Conservation (phyloP, 2,888 invertebrate species). For the Dioctria linearis region DNA sequence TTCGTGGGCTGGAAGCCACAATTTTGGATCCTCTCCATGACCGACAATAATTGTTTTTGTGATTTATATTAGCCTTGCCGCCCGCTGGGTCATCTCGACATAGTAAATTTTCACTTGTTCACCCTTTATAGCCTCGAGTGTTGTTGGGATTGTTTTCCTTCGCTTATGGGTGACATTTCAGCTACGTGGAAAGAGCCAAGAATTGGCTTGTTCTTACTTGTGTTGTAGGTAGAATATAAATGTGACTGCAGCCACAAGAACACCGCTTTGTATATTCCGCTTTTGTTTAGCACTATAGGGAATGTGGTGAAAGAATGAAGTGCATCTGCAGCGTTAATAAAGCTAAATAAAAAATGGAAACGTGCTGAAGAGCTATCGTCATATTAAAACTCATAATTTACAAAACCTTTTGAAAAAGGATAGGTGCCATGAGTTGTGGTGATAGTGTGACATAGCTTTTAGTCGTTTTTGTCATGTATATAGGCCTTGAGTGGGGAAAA, state of each 20-base stretch:
- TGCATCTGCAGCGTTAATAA: slow-evolving; percentile 39
- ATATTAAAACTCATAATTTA: slow-evolving; percentile 9
- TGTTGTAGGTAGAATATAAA: slow-evolving; percentile 29
- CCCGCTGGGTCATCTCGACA: slow-evolving; percentile 12
- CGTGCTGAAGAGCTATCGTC: slow-evolving; percentile 16
- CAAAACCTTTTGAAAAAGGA: too few relatives aligned
- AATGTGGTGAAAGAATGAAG: slow-evolving; percentile 24
- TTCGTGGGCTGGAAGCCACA: slow-evolving; percentile 18
- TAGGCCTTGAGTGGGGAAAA: too few relatives aligned
- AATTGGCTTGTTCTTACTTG: slow-evolving; percentile 12
- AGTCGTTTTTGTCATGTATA: too few relatives aligned
- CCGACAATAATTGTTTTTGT: slow-evolving; percentile 43
- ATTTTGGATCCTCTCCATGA: slow-evolving; percentile 34
- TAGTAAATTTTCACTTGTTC: neutral
- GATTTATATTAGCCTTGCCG: slow-evolving; percentile 46
- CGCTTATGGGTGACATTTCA: slow-evolving; percentile 3
- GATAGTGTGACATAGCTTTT: too few relatives aligned
- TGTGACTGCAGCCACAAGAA: slow-evolving; percentile 15
- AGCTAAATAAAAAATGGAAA: slow-evolving; percentile 15
- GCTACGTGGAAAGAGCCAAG: neutral
- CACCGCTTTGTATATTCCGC: slow-evolving; percentile 22
- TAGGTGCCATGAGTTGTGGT: too few relatives aligned
- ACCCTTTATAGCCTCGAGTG: neutral
- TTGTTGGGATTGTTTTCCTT: slow-evolving; percentile 25
- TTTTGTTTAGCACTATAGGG: slow-evolving; percentile 16